Conservation (phyloP, 2,113 vertebrate species). For the Nothocercus nigrocapillus region DNA sequence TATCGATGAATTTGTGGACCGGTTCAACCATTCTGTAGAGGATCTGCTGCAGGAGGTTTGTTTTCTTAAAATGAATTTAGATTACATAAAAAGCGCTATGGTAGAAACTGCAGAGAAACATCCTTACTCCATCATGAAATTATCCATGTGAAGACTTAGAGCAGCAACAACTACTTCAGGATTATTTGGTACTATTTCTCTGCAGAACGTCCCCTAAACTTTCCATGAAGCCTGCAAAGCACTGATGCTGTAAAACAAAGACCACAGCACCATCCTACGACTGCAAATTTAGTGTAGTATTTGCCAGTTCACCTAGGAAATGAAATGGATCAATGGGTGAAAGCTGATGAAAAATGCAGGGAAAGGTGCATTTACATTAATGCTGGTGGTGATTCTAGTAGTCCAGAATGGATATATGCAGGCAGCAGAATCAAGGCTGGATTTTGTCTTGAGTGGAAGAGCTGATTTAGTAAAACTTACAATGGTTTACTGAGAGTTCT, state of each 20-base stretch:
- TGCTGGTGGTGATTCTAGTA: background rate
- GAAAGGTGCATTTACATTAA: background rate
- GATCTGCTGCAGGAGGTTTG: slow-evolving; percentile 95
- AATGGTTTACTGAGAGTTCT: background rate
- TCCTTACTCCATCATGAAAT: background rate
- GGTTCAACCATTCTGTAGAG: slow-evolving; percentile 95
- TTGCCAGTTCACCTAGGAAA: background rate
- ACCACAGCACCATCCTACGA: background rate
- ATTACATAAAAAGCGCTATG: background rate
- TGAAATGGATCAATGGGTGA: background rate
- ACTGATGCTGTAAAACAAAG: background rate
- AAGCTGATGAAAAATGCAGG: background rate
- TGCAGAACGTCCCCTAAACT: background rate
- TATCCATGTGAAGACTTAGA: background rate
- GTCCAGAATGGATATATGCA: background rate
- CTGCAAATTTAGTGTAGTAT: background rate
- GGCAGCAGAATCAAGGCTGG: background rate
- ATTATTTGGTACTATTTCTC: background rate
- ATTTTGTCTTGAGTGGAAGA: background rate
- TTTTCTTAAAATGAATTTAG: background rate
- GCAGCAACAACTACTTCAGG: background rate
- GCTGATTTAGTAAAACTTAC: background rate
- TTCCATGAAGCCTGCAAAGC: background rate
- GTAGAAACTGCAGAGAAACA: background rate
- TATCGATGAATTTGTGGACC: slow-evolving; percentile 96